Base-by-base conservation (phyloP, 2,113 vertebrate species). In the Eulemur rufifrons region DNA sequence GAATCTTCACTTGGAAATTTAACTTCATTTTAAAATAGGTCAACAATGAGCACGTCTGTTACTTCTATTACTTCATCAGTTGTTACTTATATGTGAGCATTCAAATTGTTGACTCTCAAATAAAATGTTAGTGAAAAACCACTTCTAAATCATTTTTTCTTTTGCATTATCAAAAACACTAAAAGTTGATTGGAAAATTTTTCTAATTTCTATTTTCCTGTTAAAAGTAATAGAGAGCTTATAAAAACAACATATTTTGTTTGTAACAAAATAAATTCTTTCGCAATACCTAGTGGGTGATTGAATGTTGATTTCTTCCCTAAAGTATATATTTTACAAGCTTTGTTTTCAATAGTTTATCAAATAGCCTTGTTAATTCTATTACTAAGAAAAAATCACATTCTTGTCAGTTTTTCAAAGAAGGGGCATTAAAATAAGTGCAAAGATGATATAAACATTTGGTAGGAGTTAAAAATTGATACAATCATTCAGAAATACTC, bases 401-500 rank as follows among this genome's bases (percentile, higher is more conserved):
- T 47, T 95, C 45, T 95, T 87, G 50, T 42, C 39, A 89, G 64
- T 13, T 96, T 97, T 93, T 94, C 56, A 86, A 97, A 96, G 66
- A 89, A 96, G 61, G 86, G 63, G 2, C 25, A 93, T 91, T 87
- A 96, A 59, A 93, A 14, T 84, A 94, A 95, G 42, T 94, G 63
- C 42, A 88, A 94, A 56, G 42, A 93, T 90, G n/a, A 76, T 66
- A 87, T 73, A 88, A 93, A 91, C 69, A 81, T 96, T 97, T 85
- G 25, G 27, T 88, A 90, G 27, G 76, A 96, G 82, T 96, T 91
- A 96, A 94, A 93, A 86, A 92, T 95, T 74, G 85, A 94, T 93
- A 52, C 0, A 47, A 29, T 76, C 85, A 89, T 93, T 42, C 52
- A 93, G 81, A 97, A 97, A 97, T 97, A 97, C 97, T 98, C 95